Conservation (phyloP, 2,797 vertebrate species). For the Lepus townsendii region DNA sequence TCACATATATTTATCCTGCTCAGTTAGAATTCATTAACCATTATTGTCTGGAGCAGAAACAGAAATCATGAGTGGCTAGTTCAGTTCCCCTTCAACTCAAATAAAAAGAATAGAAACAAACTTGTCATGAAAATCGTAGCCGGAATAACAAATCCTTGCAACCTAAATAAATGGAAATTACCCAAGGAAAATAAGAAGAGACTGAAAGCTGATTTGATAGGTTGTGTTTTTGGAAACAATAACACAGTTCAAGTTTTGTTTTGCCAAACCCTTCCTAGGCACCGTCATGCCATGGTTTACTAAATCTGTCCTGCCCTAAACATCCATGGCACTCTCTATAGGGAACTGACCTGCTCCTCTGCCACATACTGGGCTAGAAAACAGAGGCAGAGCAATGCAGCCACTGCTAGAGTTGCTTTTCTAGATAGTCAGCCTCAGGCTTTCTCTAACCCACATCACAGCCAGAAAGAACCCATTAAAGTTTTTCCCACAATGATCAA, state of each 20-base stretch:
- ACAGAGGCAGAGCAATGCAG: neutral
- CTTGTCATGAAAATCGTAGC: neutral
- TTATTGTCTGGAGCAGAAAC: neutral
- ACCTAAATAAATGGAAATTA: neutral
- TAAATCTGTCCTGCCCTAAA: neutral
- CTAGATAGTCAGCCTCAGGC: neutral
- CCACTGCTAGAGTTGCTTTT: neutral
- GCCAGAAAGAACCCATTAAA: conserved; percentile 58
- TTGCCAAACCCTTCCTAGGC: neutral
- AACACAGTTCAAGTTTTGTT: neutral
- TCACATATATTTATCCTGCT: neutral
- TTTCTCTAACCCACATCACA: conserved; percentile 60
- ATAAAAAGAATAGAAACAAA: conserved; percentile 16
- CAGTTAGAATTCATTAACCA: neutral
- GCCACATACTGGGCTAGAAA: neutral
- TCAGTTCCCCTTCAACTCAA: neutral
- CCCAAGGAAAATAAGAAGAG: neutral
- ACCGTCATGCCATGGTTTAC: neutral
- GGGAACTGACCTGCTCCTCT: neutral
- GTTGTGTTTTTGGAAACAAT: neutral
- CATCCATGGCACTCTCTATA: neutral
- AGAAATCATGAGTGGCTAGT: neutral
- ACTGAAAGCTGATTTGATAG: neutral
- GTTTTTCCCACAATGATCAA: conserved; percentile 75
- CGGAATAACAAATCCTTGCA: neutral